Evolutionary conservation across 2,797 vertebrate species (phyloP), one percentile per base, ranked within the genome.

Genomic region (Alauda arvensis): DNA sequence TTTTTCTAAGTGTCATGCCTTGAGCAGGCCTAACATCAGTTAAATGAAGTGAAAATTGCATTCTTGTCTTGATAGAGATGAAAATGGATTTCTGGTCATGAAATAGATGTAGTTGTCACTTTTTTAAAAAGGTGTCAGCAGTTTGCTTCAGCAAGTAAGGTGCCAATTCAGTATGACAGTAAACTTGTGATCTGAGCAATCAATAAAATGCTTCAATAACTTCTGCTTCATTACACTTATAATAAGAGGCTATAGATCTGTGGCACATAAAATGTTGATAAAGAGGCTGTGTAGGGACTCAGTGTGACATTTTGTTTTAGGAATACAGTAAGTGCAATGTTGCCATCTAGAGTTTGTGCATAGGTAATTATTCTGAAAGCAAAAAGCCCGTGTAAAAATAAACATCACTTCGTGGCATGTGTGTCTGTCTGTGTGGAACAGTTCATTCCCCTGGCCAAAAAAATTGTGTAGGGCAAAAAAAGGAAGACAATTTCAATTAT

Each of bases 11-110:
- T 98, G 97, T 96, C 97, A 96, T 96, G 96, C 97, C 97, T 97
- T 93, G 95, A 97, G 96, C 96, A 96, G 97, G 97, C 96, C 97
- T 97, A 97, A 97, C 97, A 98, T 98, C 97, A 98, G 98, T 98
- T 98, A 98, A 98, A 98, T 98, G 98, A 98, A 98, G 98, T 98
- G 98, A 98, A 98, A 98, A 98, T 98, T 98, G 98, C 98, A 98
- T 98, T 98, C 98, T 98, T 98, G 97, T 98, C 98, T 98, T 97
- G 97, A 98, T 98, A 98, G 98, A 98, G 97, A 98, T 98, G 98
- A 98, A 98, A 98, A 98, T 98, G 98, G 98, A 98, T 98, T 98
- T 98, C 97, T 98, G 97, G 97, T 98, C 97, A 98, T 98, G 98
- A 98, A 98, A 98, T 98, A 98, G 98, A 98, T 98, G 98, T 97